A percentile compares a stretch with the other conserved stretches of the same genome.
These are phyloP conservation scores for Phasia obesa DNA, from an alignment of 2,888 invertebrate genomes.

Conservation along the genomic window DNA sequence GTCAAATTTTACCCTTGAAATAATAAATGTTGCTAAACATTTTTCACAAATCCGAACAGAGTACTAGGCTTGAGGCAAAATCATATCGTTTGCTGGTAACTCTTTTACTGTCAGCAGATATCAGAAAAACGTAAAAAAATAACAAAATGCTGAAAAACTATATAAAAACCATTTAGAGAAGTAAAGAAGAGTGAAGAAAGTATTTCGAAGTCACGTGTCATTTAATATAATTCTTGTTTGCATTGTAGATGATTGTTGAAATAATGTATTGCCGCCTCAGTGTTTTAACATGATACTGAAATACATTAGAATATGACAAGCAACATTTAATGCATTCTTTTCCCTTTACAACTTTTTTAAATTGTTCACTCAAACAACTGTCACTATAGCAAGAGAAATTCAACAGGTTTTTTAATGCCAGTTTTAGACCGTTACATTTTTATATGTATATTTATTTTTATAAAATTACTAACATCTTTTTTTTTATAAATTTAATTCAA, in stretches of 20 bases:
- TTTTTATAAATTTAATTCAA: not conserved
- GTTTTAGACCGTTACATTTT: slow-evolving; percentile 31
- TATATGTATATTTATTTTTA: slow-evolving; percentile 26
- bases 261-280: slow-evolving; percentile 41
- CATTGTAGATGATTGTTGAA: slow-evolving; percentile 57
- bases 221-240: slow-evolving; percentile 48
- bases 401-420: slow-evolving; percentile 39
- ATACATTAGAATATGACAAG: slow-evolving; percentile 13
- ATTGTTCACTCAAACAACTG: slow-evolving; percentile 7
- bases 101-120: not conserved
- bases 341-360: not conserved
- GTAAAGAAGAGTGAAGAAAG: slow-evolving; percentile 19
- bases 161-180: not conserved
- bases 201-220: slow-evolving; percentile 55
- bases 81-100: not conserved
- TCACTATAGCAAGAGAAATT: not conserved
- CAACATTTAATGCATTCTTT: slow-evolving; percentile 8
- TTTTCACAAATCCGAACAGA: too few relatives aligned
- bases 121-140: slow-evolving; percentile 9
- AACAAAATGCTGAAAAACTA: not conserved
- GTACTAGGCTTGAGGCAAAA: too few relatives aligned
- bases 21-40: too few relatives aligned
- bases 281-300: slow-evolving; percentile 16
- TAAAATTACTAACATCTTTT: slow-evolving; percentile 4
- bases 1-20: too few relatives aligned